phyloP scores from a whole-genome alignment of 1,140 invertebrate genomes.

The Platyscapa corneri region DNA sequence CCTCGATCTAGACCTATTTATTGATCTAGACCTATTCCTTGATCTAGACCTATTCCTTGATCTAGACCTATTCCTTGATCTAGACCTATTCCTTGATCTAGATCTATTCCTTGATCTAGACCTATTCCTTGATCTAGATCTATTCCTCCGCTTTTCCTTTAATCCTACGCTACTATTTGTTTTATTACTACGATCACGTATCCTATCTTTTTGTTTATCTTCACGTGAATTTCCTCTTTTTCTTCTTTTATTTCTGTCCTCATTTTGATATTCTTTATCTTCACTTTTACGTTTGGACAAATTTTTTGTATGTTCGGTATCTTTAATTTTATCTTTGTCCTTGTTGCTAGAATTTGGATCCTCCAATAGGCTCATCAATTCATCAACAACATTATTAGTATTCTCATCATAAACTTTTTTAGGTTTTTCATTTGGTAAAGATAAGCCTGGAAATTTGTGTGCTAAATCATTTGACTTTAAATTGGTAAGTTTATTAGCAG shows the following conservation, averaged over 20 bases:
- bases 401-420: not conserved
- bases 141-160: slow-evolving; percentile 61
- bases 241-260: slow-evolving; percentile 59
- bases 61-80: no score
- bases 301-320: not conserved
- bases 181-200: slow-evolving; percentile 58
- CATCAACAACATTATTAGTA: not conserved
- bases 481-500: slow-evolving; percentile 51
- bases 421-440: slow-evolving; percentile 88
- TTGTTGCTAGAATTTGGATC: slow-evolving; percentile 30
- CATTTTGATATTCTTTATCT: slow-evolving; percentile 50
- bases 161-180: slow-evolving; percentile 54
- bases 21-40: no score
- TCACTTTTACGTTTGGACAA: not conserved
- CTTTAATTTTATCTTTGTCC: not conserved
- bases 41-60: no score
- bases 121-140: slow-evolving; percentile 60
- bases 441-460: slow-evolving; percentile 90
- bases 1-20: no score
- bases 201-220: slow-evolving; percentile 51
- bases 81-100: no score
- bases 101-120: no score
- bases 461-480: slow-evolving; percentile 79
- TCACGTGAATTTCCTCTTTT: not conserved
- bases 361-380: slow-evolving; percentile 23